Evolutionary conservation across 2,113 vertebrate species (phyloP).

Genomic region (Plotosus lineatus): DNA sequence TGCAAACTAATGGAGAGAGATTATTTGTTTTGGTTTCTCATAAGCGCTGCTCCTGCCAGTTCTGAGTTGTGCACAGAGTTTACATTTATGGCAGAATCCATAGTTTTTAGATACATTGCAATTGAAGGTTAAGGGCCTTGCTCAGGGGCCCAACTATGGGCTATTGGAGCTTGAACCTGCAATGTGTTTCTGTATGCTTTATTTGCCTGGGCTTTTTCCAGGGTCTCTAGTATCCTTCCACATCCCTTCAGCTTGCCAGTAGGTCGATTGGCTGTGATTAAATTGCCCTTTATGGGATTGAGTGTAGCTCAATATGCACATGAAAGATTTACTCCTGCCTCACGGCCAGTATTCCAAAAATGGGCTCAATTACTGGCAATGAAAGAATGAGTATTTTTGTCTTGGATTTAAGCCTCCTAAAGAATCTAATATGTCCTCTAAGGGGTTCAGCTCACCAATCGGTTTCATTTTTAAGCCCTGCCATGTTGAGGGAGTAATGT

Average conservation of each 20-base stretch:
- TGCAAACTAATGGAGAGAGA: slow-evolving; percentile 22
- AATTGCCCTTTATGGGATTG: neutral
- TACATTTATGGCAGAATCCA: too few species aligned
- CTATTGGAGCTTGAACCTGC: too few species aligned
- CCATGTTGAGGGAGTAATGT: neutral
- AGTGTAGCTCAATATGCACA: neutral
- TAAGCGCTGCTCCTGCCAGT: neutral
- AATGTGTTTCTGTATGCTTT: neutral
- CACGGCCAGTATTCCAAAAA: neutral
- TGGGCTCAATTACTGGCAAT: neutral
- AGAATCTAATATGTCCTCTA: neutral
- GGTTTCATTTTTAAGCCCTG: neutral
- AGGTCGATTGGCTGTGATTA: neutral
- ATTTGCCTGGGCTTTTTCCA: neutral
- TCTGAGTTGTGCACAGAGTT: neutral
- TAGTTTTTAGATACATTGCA: too few species aligned
- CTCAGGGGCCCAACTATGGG: too few species aligned
- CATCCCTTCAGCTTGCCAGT: neutral
- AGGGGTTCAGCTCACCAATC: neutral
- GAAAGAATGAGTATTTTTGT: neutral
- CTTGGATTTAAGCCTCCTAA: neutral
- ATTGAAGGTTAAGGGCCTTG: too few species aligned
- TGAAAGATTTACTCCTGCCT: neutral
- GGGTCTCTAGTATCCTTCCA: neutral
- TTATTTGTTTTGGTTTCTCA: neutral